These are phyloP conservation scores for Ferdinandea cuprea DNA, from an alignment of 2,888 invertebrate genomes.

Conservation along the genomic window DNA sequence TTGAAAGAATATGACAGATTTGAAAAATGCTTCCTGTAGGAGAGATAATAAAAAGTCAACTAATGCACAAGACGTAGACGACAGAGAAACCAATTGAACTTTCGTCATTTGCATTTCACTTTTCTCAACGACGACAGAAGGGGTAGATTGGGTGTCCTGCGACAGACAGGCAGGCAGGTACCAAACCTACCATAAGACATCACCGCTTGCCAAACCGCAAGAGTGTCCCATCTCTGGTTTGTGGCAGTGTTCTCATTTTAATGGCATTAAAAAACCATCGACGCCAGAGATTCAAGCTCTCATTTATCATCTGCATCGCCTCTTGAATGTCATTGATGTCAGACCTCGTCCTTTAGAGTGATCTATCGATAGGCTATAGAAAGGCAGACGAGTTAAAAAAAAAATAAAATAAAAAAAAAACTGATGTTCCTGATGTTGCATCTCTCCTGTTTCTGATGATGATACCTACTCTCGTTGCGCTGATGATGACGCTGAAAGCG, in stretches of 20 bases:
- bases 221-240: slow-evolving; percentile 49
- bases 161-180: slow-evolving; percentile 32
- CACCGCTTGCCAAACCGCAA: slow-evolving; percentile 62
- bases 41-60: slow-evolving; percentile 73
- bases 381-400: slow-evolving; percentile 23
- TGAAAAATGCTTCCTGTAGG: slow-evolving; percentile 71
- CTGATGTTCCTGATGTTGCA: slow-evolving; percentile 41
- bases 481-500: slow-evolving; percentile 37
- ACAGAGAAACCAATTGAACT: slow-evolving; percentile 68
- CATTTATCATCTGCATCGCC: slow-evolving; percentile 74
- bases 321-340: slow-evolving; percentile 74
- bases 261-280: slow-evolving; percentile 72
- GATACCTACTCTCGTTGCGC: slow-evolving; percentile 44
- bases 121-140: slow-evolving; percentile 30
- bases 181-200: slow-evolving; percentile 32
- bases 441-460: slow-evolving; percentile 36
- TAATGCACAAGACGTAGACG: slow-evolving; percentile 55
- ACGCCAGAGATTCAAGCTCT: slow-evolving; percentile 63
- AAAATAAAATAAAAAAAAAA: no score
- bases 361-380: slow-evolving; percentile 71
- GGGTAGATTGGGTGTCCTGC: neutral
- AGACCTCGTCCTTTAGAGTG: slow-evolving; percentile 66
- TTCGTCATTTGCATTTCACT: slow-evolving; percentile 67
- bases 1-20: slow-evolving; percentile 70
- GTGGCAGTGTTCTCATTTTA: slow-evolving; percentile 32